Percentiles rank a stretch among this genome's conserved stretches.
phyloP scores from a whole-genome alignment of 2,113 vertebrate species.

The Cavia porcellus region DNA sequence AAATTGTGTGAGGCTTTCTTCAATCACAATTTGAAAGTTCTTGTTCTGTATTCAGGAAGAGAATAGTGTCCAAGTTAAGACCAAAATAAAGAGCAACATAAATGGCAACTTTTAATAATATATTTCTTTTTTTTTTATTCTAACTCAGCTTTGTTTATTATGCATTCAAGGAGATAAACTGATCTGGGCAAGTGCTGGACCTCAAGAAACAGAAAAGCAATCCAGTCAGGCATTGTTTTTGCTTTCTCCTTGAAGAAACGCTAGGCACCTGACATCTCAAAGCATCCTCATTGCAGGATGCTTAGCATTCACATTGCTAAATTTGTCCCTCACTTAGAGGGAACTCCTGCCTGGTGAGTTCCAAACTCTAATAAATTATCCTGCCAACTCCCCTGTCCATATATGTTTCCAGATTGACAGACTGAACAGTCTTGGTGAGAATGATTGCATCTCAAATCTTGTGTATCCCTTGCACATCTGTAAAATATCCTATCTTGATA shows the following conservation, averaged over 20 bases:
- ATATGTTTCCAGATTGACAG: neutral
- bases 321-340: neutral
- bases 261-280: neutral
- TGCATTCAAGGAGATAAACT: neutral
- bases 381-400: neutral
- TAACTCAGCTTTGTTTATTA: neutral
- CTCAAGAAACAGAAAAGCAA: neutral
- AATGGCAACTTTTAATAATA: neutral
- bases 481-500: neutral
- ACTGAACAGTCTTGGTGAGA: neutral
- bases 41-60: neutral
- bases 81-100: neutral
- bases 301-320: neutral
- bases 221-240: neutral
- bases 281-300: neutral
- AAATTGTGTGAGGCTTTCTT: neutral
- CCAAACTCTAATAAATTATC: neutral
- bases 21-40: conserved; percentile 3
- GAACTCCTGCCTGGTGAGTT: neutral
- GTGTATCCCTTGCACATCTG: neutral
- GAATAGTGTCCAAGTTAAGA: conserved; percentile 9
- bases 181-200: neutral
- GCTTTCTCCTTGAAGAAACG: neutral
- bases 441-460: neutral
- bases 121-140: neutral